Base-by-base conservation (phyloP, 37 sponge, comb jelly and placozoan species). In the Mnemiopsis leidyi region DNA sequence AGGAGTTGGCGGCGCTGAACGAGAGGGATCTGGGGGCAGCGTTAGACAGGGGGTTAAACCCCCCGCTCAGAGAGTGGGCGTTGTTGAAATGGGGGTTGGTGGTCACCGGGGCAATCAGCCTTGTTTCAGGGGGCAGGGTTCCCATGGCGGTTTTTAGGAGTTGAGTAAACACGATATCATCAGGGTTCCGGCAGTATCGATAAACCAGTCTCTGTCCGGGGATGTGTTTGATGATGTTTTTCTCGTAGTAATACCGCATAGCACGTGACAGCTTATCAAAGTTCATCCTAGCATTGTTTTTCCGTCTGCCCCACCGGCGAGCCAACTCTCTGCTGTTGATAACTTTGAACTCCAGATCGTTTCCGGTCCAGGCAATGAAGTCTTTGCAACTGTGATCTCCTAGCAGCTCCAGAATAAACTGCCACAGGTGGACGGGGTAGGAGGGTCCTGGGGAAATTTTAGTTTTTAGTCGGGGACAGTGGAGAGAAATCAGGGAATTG, bases 221-320 rank as follows among this genome's bases (percentile, higher is more conserved):
- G 31, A 97, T 98, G 69, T 99, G 97, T 83, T 96, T 95, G 93
- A 99, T 99, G 82, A 99, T 99, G 94, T 96, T 96, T 93, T 97
- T 97, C 83, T 99, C 97, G 77, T 99, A 99, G 93, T 99, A 99
- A 92, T 99, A 99, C 0, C 99, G 95, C 68, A 99, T 95, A 36
- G 97, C 99, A 0, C 99, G 94, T 32, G 96, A 96, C 68, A 99
- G 93, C 83, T 97, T 98, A 93, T 97, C 99, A 93, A 97, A 98
- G 95, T 98, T 97, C 99, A 98, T 98, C 0, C 95, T 94, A 28
- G 99, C 96, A 32, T 99, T 99, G 96, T 96, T 99, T 93, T 99
- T 99, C 31, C 99, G 39, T 39, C 94, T 94, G 0, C 99, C 99
- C 99, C 99, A 99, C 32, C 95, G 71, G 20, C 95, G 90, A 29